Evolutionary conservation across 2,113 vertebrate species (phyloP).

Genomic region (Agapornis roseicollis): DNA sequence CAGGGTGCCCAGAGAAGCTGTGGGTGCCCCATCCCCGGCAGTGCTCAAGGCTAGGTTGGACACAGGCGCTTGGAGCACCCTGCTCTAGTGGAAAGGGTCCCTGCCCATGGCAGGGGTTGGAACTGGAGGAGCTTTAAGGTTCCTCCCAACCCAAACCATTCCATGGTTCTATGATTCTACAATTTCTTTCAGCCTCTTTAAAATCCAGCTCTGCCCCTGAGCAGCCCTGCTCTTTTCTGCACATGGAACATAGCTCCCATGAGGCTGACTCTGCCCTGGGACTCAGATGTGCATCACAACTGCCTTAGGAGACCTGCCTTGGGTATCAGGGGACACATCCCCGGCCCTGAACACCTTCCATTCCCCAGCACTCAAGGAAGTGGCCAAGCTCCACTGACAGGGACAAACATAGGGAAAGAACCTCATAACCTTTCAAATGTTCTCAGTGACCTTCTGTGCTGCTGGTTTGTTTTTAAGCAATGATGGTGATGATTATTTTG

Average conservation of each 20-base stretch:
- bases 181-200: not conserved
- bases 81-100: not conserved
- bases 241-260: not conserved
- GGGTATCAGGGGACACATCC: not conserved
- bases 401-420: not conserved
- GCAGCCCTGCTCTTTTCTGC: not conserved
- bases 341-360: not conserved
- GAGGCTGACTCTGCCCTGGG: not conserved
- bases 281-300: not conserved
- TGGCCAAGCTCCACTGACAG: not conserved
- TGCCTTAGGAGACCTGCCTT: not conserved
- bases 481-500: slow-evolving; percentile 37
- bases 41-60: not conserved
- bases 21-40: not conserved
- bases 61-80: not conserved
- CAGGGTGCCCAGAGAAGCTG: not conserved
- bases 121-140: not conserved
- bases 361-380: not conserved
- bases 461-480: slow-evolving; percentile 32
- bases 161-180: not conserved
- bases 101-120: not conserved
- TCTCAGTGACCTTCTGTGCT: not conserved
- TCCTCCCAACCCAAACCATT: not conserved
- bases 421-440: not conserved
- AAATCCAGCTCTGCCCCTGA: not conserved